Evolutionary conservation across 2,113 vertebrate genomes (phyloP).

Genomic region (Siphamia tubifer): DNA sequence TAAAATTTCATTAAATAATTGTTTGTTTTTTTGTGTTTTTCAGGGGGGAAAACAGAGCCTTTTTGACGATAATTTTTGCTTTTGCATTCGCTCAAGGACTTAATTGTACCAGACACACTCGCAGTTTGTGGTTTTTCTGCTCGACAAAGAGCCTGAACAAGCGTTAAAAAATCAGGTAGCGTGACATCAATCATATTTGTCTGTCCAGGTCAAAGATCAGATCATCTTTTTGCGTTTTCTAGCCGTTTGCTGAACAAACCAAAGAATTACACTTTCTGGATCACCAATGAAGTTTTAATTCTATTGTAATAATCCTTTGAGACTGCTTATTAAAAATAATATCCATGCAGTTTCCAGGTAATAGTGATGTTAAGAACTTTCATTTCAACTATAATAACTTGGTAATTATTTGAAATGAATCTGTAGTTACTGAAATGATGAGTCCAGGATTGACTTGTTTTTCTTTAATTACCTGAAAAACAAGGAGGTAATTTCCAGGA

Average conservation of each 20-base stretch:
- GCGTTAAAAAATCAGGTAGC: constrained; percentile 17
- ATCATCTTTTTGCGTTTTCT: constrained; percentile 19
- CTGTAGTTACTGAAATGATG: no score
- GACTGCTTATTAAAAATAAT: no score
- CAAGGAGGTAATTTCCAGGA: no score
- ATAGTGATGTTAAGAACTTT: no score
- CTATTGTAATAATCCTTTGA: no score
- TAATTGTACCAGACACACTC: not conserved
- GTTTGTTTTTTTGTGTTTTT: not conserved
- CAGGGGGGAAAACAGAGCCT: not conserved
- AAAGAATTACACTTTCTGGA: constrained; percentile 6
- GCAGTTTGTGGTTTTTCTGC: not conserved
- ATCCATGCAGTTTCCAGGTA: no score
- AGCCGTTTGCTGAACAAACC: not conserved
- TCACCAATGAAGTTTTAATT: no score
- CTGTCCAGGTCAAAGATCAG: not conserved
- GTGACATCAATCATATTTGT: constrained; percentile 6
- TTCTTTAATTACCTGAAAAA: no score
- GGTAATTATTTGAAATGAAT: no score
- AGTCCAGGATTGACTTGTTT: no score
- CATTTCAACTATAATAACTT: no score
- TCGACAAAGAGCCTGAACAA: not conserved
- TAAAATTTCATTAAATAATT: no score
- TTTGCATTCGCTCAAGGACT: not conserved
- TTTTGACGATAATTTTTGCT: not conserved